These are phyloP conservation scores for Todiramphus chloris DNA, from an alignment of 2,113 vertebrate genomes.

Conservation along the genomic window DNA sequence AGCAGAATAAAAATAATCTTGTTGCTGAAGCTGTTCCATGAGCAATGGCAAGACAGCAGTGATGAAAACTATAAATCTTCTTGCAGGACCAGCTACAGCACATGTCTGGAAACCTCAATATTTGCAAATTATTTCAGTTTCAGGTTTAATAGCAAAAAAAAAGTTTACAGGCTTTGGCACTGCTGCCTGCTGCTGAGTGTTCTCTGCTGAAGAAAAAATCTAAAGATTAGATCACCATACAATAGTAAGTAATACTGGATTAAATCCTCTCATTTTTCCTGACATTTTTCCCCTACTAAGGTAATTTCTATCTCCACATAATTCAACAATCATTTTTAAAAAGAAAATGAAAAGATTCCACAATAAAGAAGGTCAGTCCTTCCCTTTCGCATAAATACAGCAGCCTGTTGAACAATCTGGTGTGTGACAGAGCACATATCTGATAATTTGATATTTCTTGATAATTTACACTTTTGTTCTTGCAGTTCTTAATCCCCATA, in stretches of 20 bases:
- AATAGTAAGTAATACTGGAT: neutral
- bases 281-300: neutral
- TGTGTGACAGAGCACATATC: neutral
- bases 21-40: neutral
- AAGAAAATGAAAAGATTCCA: neutral
- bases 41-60: neutral
- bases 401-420: conserved; percentile 15
- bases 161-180: neutral
- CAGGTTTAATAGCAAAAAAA: neutral
- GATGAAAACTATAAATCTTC: neutral
- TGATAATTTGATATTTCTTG: neutral
- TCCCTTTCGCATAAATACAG: neutral
- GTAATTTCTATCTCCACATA: neutral
- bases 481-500: neutral
- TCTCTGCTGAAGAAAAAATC: neutral
- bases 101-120: neutral
- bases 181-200: neutral
- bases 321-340: neutral
- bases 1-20: neutral
- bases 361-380: neutral
- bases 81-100: neutral
- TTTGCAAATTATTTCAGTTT: neutral
- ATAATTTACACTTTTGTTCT: conserved; percentile 4
- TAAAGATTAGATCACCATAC: neutral
- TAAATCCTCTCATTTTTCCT: neutral